Conservation (phyloP, 1,140 invertebrate genomes). For the Drosophila parabipectinata region DNA sequence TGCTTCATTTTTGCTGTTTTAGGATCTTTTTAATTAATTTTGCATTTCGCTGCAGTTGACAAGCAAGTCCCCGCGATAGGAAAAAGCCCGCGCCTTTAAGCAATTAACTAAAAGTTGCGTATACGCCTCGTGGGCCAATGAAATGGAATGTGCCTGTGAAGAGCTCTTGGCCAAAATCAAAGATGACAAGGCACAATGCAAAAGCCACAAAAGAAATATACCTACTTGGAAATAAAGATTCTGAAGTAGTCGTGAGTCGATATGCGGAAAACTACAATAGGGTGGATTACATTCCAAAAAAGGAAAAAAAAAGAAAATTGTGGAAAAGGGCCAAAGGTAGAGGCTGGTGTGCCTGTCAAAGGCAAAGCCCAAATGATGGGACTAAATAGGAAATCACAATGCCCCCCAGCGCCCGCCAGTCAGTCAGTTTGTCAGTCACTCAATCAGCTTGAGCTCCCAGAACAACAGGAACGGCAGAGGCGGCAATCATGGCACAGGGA, state of each 20-base stretch:
- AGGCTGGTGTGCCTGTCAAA: constrained; percentile 57
- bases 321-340: constrained; percentile 3
- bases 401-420: constrained; percentile 18
- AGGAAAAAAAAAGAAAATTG: neutral
- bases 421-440: constrained; percentile 57
- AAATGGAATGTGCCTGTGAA: neutral
- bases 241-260: constrained; percentile 27
- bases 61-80: constrained; percentile 37
- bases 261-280: constrained; percentile 43
- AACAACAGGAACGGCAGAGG: constrained; percentile 21
- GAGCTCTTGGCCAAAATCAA: constrained; percentile 37
- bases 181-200: constrained; percentile 52
- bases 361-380: constrained; percentile 52
- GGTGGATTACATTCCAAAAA: constrained; percentile 23
- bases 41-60: constrained; percentile 68
- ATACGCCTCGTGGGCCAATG: constrained; percentile 44
- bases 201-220: constrained; percentile 20
- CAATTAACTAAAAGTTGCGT: constrained; percentile 68
- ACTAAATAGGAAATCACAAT: constrained; percentile 66
- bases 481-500: neutral
- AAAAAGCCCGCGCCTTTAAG: constrained; percentile 10
- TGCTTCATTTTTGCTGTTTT: constrained; percentile 36
- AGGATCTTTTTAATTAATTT: constrained; percentile 73
- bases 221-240: constrained; percentile 16
- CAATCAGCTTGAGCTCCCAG: constrained; percentile 53